phyloP scores from a whole-genome alignment of 1,140 invertebrate species.

The Lerema accius region DNA sequence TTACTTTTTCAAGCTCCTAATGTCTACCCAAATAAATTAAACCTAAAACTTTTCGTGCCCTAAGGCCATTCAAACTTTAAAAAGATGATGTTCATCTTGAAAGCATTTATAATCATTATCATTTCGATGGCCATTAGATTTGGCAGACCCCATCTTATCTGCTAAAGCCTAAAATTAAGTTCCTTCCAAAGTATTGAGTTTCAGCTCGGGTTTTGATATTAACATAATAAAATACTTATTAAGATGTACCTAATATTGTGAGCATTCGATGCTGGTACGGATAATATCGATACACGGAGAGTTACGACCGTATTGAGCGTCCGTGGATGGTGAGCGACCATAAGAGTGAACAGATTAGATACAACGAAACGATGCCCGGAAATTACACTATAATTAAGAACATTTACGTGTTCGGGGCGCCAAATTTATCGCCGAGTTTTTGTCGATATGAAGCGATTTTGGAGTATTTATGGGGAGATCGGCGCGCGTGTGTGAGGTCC shows the following conservation, averaged over 20 bases:
- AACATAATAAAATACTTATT: slow-evolving; percentile 55
- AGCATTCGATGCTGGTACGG: slow-evolving; percentile 47
- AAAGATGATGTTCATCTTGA: slow-evolving; percentile 26
- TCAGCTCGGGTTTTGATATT: slow-evolving; percentile 47
- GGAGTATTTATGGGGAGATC: slow-evolving; percentile 72
- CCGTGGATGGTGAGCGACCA: slow-evolving; percentile 57
- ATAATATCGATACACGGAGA: slow-evolving; percentile 62
- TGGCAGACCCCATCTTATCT: slow-evolving; percentile 35
- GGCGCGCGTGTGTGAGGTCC: slow-evolving; percentile 74
- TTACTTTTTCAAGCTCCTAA: not conserved
- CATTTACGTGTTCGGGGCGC: slow-evolving; percentile 80
- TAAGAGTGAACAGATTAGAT: slow-evolving; percentile 76
- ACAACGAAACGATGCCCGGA: slow-evolving; percentile 65
- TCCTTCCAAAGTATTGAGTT: slow-evolving; percentile 44
- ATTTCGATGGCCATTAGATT: slow-evolving; percentile 23
- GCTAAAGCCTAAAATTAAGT: slow-evolving; percentile 38
- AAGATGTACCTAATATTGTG: slow-evolving; percentile 47
- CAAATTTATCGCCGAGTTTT: slow-evolving; percentile 81
- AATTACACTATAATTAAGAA: slow-evolving; percentile 81
- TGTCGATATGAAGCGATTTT: slow-evolving; percentile 75
- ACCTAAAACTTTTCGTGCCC: not conserved
- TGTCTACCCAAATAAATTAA: slow-evolving; percentile 8
- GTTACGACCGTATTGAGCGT: slow-evolving; percentile 55
- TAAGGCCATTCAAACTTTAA: slow-evolving; percentile 10
- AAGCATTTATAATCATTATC: slow-evolving; percentile 30